Conservation (phyloP, 1,140 invertebrate genomes). For the Lordiphosa clarofinis region DNA sequence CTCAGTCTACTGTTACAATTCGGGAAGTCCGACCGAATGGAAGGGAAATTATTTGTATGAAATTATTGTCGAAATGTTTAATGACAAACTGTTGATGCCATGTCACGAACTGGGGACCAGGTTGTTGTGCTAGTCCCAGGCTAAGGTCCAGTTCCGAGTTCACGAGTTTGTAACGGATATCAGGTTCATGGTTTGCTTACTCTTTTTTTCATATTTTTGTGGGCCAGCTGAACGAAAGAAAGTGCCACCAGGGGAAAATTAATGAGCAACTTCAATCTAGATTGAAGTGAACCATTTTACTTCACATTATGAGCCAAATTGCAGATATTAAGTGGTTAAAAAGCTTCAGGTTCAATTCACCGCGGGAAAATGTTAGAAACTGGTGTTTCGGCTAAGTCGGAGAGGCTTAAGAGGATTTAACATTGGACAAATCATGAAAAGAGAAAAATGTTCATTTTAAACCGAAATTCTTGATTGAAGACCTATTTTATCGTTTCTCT, state of each 20-base stretch:
- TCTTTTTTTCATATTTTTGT: background rate
- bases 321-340: no score
- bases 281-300: background rate
- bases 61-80: conserved; percentile 79
- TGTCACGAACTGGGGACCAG: conserved; percentile 68
- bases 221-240: background rate
- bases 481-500: no score
- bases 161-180: conserved; percentile 78
- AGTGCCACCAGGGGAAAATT: conserved; percentile 4
- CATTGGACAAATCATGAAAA: no score
- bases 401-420: no score
- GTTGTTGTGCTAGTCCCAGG: conserved; percentile 1
- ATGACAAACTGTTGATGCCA: conserved; percentile 79
- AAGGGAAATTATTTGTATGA: conserved; percentile 46
- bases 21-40: conserved; percentile 47
- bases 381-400: no score
- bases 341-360: no score
- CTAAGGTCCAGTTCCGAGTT: conserved; percentile 31
- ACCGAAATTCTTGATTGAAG: no score
- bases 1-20: conserved; percentile 58
- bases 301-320: no score
- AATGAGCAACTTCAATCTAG: conserved; percentile 6
- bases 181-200: conserved; percentile 47
- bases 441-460: no score
- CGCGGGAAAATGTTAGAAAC: no score